A percentile compares a stretch with the other conserved stretches of the same genome.
Evolutionary conservation across 2,888 invertebrate species (phyloP).

Genomic region (Geophilus truncorum): DNA sequence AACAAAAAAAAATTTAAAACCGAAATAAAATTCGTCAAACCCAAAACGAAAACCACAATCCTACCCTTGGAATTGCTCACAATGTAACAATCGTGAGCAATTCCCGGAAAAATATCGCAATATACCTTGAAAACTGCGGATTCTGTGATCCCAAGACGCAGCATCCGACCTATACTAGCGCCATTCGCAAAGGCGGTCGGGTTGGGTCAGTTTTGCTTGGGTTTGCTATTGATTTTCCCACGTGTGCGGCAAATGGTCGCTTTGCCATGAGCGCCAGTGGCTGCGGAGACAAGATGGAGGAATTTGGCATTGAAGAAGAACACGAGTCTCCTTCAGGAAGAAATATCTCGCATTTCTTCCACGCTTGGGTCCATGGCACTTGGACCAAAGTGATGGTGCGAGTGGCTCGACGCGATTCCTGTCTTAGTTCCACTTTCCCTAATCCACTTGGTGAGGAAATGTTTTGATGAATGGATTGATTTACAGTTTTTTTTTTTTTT

Average conservation of each 20-base stretch:
- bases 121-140: background rate
- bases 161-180: background rate
- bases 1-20: too few species aligned
- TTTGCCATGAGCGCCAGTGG: background rate
- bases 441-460: background rate
- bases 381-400: conserved; percentile 22
- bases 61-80: too few species aligned
- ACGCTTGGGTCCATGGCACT: conserved; percentile 3
- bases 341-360: background rate
- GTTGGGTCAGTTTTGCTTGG: background rate
- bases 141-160: background rate
- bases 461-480: background rate
- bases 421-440: background rate
- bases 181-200: background rate
- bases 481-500: background rate
- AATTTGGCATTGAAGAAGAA: conserved; percentile 28
- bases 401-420: background rate
- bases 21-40: too few species aligned
- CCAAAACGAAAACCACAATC: too few species aligned
- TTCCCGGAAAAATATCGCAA: background rate
- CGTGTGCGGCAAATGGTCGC: background rate
- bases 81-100: too few species aligned
- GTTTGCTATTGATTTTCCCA: conserved; percentile 9
- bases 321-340: background rate
- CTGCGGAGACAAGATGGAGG: conserved; percentile 18